Evolutionary conservation across 2,888 invertebrate species (phyloP).

Genomic region (Caenorhabditis sp.): DNA sequence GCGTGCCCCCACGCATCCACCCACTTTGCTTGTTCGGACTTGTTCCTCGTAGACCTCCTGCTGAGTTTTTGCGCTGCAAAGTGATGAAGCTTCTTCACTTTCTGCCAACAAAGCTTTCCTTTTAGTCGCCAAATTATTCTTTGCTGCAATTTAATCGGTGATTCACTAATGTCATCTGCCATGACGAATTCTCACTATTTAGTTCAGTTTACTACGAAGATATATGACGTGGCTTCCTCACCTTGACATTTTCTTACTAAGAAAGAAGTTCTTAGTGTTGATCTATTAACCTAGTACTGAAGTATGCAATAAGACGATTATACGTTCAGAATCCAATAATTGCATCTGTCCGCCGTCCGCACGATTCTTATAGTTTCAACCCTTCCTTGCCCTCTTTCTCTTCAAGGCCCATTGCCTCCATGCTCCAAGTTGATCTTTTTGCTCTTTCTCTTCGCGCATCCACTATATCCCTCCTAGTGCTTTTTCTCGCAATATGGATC

Average conservation of each 20-base stretch:
- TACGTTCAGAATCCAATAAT: slow-evolving; percentile 17
- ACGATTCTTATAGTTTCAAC: background rate
- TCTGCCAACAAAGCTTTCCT: background rate
- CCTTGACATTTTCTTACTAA: background rate
- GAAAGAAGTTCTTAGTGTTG: no score
- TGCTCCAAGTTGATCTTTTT: background rate
- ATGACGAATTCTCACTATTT: background rate
- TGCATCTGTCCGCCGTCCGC: background rate
- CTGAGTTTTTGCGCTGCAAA: slow-evolving; percentile 29
- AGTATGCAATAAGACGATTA: slow-evolving; percentile 20
- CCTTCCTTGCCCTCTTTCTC: no score
- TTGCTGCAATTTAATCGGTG: slow-evolving; percentile 10
- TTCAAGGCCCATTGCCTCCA: no score
- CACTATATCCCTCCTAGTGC: no score
- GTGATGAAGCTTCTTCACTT: background rate
- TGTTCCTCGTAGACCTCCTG: slow-evolving; percentile 26
- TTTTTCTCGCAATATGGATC: slow-evolving; percentile 32
- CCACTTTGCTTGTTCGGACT: slow-evolving; percentile 29
- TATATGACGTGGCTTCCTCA: slow-evolving; percentile 15
- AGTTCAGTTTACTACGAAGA: background rate
- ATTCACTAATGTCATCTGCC: slow-evolving; percentile 11
- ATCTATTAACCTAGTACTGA: slow-evolving; percentile 8
- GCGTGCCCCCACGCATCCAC: background rate
- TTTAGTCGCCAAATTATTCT: slow-evolving; percentile 5
- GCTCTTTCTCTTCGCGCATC: background rate